A percentile compares a stretch with the other conserved stretches of the same genome.
phyloP scores from a whole-genome alignment of 2,888 invertebrate genomes.

The Andrena flavipes region DNA sequence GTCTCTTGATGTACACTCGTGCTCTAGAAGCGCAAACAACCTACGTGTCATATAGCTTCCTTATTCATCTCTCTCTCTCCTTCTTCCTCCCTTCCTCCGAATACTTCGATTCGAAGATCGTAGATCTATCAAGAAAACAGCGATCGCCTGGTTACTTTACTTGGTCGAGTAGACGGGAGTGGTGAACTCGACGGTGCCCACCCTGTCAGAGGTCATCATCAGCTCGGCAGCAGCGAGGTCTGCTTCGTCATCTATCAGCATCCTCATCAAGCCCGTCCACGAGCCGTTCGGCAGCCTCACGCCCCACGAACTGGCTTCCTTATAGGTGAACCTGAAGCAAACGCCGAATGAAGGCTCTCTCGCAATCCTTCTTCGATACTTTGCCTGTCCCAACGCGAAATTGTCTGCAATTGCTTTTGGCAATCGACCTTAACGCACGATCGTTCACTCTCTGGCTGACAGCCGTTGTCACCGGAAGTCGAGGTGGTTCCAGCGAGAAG shows the following conservation, averaged over 20 bases:
- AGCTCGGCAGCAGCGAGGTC: slow-evolving; percentile 81
- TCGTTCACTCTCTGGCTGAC: background rate
- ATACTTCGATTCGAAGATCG: background rate
- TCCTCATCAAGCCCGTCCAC: slow-evolving; percentile 79
- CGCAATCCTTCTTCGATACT: background rate
- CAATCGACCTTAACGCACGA: background rate
- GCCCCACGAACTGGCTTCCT: slow-evolving; percentile 76
- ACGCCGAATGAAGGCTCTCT: background rate
- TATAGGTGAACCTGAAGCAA: slow-evolving; percentile 64
- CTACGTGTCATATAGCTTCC: no score
- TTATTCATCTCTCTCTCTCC: no score
- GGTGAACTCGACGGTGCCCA: slow-evolving; percentile 78
- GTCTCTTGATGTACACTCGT: slow-evolving; percentile 80
- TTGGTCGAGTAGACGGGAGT: slow-evolving; percentile 81
- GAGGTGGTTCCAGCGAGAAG: background rate
- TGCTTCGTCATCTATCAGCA: slow-evolving; percentile 71
- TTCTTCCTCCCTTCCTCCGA: no score
- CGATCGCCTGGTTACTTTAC: slow-evolving; percentile 54
- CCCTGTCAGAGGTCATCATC: slow-evolving; percentile 79
- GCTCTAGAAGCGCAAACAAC: slow-evolving; percentile 66
- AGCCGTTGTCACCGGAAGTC: background rate
- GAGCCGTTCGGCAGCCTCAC: slow-evolving; percentile 73
- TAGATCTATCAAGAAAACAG: background rate
- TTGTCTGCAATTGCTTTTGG: background rate
- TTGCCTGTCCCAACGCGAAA: background rate